Evolutionary conservation across 2,113 vertebrate genomes (phyloP).

Genomic region (Globicephala melas): DNA sequence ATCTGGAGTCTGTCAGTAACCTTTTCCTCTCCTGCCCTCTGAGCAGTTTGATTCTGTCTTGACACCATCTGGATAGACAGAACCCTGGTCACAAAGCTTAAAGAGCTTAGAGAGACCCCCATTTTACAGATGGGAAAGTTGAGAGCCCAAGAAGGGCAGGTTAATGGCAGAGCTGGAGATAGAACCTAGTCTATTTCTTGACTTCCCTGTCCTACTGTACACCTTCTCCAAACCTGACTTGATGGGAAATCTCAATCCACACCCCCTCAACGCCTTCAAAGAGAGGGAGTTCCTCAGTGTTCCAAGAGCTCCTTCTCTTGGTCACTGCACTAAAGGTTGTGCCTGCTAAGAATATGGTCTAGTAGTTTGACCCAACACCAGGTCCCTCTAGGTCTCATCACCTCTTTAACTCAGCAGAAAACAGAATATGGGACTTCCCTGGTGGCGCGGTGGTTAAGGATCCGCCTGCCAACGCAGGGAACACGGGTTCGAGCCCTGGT

Average conservation of each 20-base stretch:
- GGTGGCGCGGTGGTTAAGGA: no score
- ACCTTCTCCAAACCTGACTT: background rate
- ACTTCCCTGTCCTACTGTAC: background rate
- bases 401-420: background rate
- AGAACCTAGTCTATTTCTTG: background rate
- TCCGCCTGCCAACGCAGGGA: no score
- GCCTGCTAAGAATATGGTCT: background rate
- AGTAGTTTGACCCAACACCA: background rate
- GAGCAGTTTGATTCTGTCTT: slow-evolving; percentile 8
- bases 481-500: no score
- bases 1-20: background rate
- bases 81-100: background rate
- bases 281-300: background rate
- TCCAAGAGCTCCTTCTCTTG: background rate
- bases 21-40: background rate
- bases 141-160: background rate
- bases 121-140: background rate
- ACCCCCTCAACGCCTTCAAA: background rate
- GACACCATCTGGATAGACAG: background rate
- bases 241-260: background rate
- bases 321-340: background rate
- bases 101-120: background rate
- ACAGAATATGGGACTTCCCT: background rate
- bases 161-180: background rate
- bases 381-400: background rate